phyloP scores from a whole-genome alignment of 2,888 invertebrate species.

The Pteria penguin region DNA sequence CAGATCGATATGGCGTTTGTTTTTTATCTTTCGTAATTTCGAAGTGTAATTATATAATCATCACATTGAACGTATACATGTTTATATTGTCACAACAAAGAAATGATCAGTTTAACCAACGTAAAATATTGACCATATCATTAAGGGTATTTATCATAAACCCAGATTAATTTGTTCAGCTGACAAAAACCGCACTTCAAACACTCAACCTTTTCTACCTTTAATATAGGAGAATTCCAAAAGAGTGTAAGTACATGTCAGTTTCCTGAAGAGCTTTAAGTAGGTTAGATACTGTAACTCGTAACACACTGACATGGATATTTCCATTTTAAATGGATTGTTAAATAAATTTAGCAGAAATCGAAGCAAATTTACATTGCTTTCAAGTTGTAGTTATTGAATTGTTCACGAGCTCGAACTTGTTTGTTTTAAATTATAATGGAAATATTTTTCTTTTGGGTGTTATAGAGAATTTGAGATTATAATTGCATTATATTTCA shows the following conservation, averaged over 20 bases:
- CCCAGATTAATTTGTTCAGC: neutral
- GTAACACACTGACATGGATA: neutral
- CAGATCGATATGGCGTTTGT: too few relatives aligned
- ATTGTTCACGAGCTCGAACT: neutral
- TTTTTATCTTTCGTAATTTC: too few relatives aligned
- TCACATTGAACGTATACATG: too few relatives aligned
- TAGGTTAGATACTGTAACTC: neutral
- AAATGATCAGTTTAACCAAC: neutral
- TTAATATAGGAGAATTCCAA: neutral
- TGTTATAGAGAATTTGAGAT: neutral
- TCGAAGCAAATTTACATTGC: neutral
- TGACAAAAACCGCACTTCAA: neutral
- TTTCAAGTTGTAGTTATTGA: neutral
- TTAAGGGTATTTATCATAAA: neutral
- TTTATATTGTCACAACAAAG: too few relatives aligned
- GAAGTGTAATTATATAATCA: too few relatives aligned
- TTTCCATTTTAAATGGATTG: neutral
- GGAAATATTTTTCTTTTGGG: neutral
- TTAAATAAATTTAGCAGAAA: neutral
- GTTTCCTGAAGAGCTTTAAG: neutral
- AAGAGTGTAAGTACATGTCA: neutral
- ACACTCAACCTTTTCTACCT: neutral
- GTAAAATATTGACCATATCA: neutral
- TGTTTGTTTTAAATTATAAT: neutral
- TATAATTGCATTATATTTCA: neutral